Conservation (phyloP, 2,797 vertebrate genomes). For the Orientallactaga sibirica region DNA sequence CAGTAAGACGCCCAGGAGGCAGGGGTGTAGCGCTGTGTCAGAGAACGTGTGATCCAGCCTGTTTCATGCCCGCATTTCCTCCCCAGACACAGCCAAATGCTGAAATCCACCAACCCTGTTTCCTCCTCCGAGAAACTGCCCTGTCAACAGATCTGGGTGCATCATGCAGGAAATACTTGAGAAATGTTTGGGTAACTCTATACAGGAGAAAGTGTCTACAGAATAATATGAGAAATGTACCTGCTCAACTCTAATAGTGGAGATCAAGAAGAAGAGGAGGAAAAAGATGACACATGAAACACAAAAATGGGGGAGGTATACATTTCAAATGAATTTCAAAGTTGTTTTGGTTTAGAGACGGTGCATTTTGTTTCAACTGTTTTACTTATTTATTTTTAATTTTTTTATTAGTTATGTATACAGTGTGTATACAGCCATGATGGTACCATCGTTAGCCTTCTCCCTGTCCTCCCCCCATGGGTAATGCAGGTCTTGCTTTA, state of each 20-base stretch:
- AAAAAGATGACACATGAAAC: not conserved
- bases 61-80: accelerated
- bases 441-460: too few species aligned
- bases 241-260: not conserved
- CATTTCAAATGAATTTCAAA: constrained; percentile 14
- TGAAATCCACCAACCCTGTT: not conserved
- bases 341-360: not conserved
- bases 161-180: constrained; percentile 6
- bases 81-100: not conserved
- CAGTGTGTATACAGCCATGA: too few species aligned
- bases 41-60: not conserved
- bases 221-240: not conserved
- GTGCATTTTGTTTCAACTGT: too few species aligned
- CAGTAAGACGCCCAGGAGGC: not conserved
- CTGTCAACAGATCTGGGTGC: not conserved
- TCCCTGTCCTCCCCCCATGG: too few species aligned
- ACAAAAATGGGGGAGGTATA: constrained; percentile 16
- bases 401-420: too few species aligned
- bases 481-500: too few species aligned
- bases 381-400: too few species aligned
- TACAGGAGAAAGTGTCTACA: not conserved
- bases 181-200: not conserved
- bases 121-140: not conserved
- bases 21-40: not conserved
- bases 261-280: not conserved